Evolutionary conservation across 2,888 invertebrate species (phyloP), one percentile per base, ranked within the genome.

Genomic region (Drosophila putrida): DNA sequence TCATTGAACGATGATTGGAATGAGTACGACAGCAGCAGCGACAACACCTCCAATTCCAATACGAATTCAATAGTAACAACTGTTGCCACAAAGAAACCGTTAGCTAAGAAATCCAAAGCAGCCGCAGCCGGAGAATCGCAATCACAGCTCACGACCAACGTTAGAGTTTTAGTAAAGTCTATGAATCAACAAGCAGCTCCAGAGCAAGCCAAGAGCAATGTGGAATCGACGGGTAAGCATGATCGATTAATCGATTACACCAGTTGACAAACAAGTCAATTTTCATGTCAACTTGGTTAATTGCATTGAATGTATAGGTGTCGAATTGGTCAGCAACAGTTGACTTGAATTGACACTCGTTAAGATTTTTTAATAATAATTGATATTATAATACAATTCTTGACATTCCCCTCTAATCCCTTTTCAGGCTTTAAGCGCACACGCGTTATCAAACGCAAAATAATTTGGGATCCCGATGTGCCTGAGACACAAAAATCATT

Each of bases 391-490:
- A n/a, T n/a, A 53, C 11, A 20, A 13, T 11, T 2, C 36, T 3
- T 27, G 11, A 5, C 6, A 47, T 15, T 31, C 0, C 4, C 3
- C 6, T 9, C 2, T 10, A 9, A 1, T 33, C 1, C 2, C 2
- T 11, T 43, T 46, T 4, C 61, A 87, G 89, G 91, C 6, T 90
- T 91, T 39, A 91, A 91, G 64, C 85, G 91, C 5, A 90, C 93
- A 4, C 91, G 96, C 80, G 93, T 95, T 20, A 95, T 96, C 31
- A 96, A 95, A 88, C 95, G 94, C 73, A 96, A 96, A 92, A 94
- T 95, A 5, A 95, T 95, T 75, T 96, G 95, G 94, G 96, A 96
- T 91, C 96, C 96, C 2, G 93, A 93, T 85, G 92, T 85, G 60
- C 93, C 92, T 0, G 92, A 92, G 71, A 92, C 93, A 0, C 90